These are phyloP conservation scores for Halichondria panicea DNA, from an alignment of 37 sponge, comb jelly and placozoan genomes.

Conservation along the genomic window DNA sequence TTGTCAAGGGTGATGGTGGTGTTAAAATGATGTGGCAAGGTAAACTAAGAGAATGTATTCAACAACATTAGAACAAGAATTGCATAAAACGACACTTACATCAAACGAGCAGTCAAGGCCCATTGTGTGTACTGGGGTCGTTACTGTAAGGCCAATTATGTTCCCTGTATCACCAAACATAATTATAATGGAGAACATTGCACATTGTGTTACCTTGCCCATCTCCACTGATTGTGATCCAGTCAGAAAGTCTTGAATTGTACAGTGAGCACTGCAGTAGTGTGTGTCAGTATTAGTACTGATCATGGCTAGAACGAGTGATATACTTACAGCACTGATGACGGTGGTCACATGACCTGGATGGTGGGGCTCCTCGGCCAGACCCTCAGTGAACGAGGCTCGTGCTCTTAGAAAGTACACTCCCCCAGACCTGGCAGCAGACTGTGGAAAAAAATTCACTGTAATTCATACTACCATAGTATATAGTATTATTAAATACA, in stretches of 20 bases:
- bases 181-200: background rate
- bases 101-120: conserved; percentile 6
- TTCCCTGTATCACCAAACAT: conserved; percentile 21
- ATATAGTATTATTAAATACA: background rate
- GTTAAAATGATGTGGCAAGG: conserved; percentile 39
- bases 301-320: background rate
- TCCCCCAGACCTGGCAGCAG: conserved; percentile 24
- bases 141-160: conserved; percentile 47
- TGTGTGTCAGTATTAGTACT: background rate
- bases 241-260: conserved; percentile 31
- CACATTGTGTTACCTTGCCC: conserved; percentile 13
- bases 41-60: background rate
- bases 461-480: background rate
- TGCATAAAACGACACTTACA: background rate
- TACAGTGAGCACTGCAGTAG: conserved; percentile 35
- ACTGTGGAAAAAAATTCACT: background rate
- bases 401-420: conserved; percentile 21
- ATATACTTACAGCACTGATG: conserved; percentile 66
- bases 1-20: conserved; percentile 30
- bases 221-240: conserved; percentile 46
- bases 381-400: conserved; percentile 23
- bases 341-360: conserved; percentile 25
- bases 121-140: conserved; percentile 3
- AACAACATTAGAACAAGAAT: background rate
- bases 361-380: conserved; percentile 4